A percentile compares a stretch with the other conserved stretches of the same genome.
phyloP scores from a whole-genome alignment of 2,797 vertebrate genomes.

The Apogon hyalosoma region DNA sequence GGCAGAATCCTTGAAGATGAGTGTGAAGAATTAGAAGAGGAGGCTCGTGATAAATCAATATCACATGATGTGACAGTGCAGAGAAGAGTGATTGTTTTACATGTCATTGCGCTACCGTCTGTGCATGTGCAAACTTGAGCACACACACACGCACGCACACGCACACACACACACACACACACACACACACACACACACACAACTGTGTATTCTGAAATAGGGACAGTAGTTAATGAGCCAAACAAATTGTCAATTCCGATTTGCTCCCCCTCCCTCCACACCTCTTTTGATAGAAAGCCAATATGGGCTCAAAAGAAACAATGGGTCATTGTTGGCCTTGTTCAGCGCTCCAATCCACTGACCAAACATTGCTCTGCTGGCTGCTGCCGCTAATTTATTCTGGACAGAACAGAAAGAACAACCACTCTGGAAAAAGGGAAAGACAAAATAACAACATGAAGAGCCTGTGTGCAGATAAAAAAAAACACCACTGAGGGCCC shows the following conservation, averaged over 20 bases:
- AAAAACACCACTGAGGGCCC: neutral
- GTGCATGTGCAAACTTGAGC: neutral
- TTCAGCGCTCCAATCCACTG: conserved; percentile 30
- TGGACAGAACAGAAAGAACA: conserved; percentile 11
- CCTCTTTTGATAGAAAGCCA: conserved; percentile 33
- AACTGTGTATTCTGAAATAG: neutral
- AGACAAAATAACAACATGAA: conserved; percentile 10
- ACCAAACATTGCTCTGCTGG: conserved; percentile 19
- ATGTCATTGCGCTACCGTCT: conserved; percentile 3
- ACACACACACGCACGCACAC: neutral
- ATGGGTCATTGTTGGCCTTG: conserved; percentile 38
- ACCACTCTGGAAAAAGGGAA: conserved; percentile 1
- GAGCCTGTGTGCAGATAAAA: conserved; percentile 2
- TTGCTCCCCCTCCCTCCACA: conserved; percentile 32
- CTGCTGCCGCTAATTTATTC: conserved; percentile 33
- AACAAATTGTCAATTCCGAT: conserved; percentile 54
- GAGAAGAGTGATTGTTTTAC: conserved; percentile 30
- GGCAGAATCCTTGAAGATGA: conserved; percentile 20
- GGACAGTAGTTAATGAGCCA: conserved; percentile 50
- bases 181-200: conserved; percentile 15
- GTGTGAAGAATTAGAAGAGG: conserved; percentile 10
- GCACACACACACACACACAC: neutral
- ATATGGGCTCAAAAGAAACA: conserved; percentile 25
- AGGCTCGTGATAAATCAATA: conserved; percentile 38
- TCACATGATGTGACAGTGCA: conserved; percentile 27